Evolutionary conservation across 2,888 invertebrate species (phyloP).

Genomic region (Ormyrus nitidulus): DNA sequence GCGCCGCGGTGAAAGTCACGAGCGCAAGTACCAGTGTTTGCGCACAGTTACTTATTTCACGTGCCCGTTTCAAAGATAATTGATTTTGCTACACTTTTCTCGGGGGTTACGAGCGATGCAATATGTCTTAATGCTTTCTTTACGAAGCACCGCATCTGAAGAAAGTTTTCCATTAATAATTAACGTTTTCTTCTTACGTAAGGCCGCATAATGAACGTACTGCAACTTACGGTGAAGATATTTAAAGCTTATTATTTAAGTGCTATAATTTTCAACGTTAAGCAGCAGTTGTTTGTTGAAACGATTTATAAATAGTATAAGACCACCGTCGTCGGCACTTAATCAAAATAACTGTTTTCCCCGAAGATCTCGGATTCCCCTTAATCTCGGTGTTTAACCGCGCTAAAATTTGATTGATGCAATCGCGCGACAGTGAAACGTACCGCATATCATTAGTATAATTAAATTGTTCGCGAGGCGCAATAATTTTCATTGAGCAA

Average conservation of each 20-base stretch:
- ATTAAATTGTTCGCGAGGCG: constrained; percentile 35
- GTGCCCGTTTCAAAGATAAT: constrained; percentile 4
- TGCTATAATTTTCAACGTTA: no score
- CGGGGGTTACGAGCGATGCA: no score
- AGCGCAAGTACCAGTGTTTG: not conserved
- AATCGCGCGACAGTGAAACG: constrained; percentile 16
- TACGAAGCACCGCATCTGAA: no score
- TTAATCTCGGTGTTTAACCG: constrained; percentile 15
- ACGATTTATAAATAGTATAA: not conserved
- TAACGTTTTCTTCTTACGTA: no score
- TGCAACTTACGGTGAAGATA: no score
- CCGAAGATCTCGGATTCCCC: constrained; percentile 17
- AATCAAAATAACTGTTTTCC: constrained; percentile 37
- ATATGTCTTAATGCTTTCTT: no score
- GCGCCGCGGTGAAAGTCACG: not conserved
- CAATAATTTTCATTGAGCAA: constrained; percentile 5
- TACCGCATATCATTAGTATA: constrained; percentile 15
- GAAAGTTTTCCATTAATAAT: no score
- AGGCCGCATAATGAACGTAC: no score
- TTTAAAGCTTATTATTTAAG: no score
- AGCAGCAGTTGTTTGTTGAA: no score
- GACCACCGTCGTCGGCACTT: constrained; percentile 26
- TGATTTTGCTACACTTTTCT: constrained; percentile 28
- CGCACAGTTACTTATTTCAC: not conserved
- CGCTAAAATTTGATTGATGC: constrained; percentile 32